A percentile compares a stretch with the other conserved stretches of the same genome.
Evolutionary conservation across 2,888 invertebrate genomes (phyloP).

Genomic region (Nomada ferruginata): DNA sequence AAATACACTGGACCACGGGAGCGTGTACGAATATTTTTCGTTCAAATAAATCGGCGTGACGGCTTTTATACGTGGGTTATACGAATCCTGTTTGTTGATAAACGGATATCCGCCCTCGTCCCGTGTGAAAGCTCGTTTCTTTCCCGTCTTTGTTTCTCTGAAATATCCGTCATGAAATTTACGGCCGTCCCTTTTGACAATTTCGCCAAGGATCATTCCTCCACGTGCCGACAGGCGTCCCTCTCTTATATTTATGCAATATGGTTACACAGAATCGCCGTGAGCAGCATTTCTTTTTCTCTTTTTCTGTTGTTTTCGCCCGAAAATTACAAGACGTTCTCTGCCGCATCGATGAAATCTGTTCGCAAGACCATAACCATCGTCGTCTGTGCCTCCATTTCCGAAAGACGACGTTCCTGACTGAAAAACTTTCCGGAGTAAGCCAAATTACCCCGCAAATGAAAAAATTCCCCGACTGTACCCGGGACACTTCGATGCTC

Average conservation of each 20-base stretch:
- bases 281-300: neutral
- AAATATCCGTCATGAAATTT: neutral
- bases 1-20: constrained; percentile 19
- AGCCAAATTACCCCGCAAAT: too few relatives aligned
- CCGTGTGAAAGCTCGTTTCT: neutral
- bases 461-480: too few relatives aligned
- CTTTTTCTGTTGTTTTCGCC: neutral
- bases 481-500: too few relatives aligned
- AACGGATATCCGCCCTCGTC: constrained; percentile 13
- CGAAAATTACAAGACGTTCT: neutral
- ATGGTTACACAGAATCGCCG: neutral
- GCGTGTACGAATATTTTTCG: constrained; percentile 41
- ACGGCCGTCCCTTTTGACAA: neutral
- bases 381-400: too few relatives aligned
- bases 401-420: too few relatives aligned
- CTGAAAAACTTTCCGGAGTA: too few relatives aligned
- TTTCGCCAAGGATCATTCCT: constrained; percentile 12
- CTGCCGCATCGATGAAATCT: neutral
- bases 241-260: neutral
- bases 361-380: neutral
- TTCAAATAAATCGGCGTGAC: constrained; percentile 39
- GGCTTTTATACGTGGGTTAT: constrained; percentile 10
- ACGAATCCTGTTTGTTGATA: constrained; percentile 31
- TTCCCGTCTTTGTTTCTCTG: too few relatives aligned
- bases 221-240: neutral